phyloP scores from a whole-genome alignment of 2,113 vertebrate genomes.

The Indicator indicator region DNA sequence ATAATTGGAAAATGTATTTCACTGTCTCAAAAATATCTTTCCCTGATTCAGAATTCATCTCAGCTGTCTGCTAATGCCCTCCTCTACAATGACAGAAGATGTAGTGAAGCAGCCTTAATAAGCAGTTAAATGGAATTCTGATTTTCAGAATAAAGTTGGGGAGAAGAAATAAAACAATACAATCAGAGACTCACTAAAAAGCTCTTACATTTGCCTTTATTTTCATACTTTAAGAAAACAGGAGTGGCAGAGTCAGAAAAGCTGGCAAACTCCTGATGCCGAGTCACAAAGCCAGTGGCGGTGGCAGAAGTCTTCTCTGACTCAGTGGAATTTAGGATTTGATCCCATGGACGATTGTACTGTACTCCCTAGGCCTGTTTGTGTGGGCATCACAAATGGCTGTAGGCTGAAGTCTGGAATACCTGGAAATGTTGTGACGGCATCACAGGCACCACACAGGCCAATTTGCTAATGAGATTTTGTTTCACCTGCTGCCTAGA shows the following conservation, averaged over 20 bases:
- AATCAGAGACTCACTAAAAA: neutral
- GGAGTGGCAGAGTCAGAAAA: neutral
- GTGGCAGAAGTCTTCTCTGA: neutral
- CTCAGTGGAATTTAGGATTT: constrained; percentile 14
- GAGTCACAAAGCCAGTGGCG: constrained; percentile 24
- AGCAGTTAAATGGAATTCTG: neutral
- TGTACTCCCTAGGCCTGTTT: neutral
- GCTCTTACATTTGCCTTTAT: neutral
- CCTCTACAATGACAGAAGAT: neutral
- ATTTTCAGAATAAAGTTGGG: neutral
- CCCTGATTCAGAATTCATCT: neutral
- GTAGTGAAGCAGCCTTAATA: neutral
- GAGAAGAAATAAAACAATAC: neutral
- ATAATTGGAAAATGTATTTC: neutral
- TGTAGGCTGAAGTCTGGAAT: neutral
- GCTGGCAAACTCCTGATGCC: neutral
- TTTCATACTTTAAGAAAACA: neutral
- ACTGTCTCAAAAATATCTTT: neutral
- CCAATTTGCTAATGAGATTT: neutral
- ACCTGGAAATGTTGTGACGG: neutral
- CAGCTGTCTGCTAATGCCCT: neutral
- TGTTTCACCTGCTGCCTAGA: neutral
- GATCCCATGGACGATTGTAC: neutral
- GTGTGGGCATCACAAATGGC: neutral
- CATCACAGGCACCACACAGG: neutral